Percentiles rank a stretch among this genome's conserved stretches.
Conservation (phyloP, 2,888 invertebrate species). For the Sthenelais limicola region DNA sequence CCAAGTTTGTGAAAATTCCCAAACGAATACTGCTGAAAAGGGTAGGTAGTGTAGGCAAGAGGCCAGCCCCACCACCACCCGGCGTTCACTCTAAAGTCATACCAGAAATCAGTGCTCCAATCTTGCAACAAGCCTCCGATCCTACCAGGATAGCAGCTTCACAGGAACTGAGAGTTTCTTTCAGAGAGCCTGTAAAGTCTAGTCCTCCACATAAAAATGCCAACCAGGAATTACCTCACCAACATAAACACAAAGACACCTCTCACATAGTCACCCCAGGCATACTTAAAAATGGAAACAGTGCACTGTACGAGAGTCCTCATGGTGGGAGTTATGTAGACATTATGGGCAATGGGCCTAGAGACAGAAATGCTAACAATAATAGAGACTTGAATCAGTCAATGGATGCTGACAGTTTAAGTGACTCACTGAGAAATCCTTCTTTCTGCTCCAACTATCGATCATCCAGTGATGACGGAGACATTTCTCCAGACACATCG, state of each 20-base stretch:
- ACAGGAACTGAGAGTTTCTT: conserved; percentile 18
- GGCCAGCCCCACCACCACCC: conserved; percentile 19
- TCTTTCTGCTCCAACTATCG: too few species aligned
- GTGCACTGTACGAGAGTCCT: neutral
- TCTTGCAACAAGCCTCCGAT: conserved; percentile 17
- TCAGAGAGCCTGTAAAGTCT: conserved; percentile 27
- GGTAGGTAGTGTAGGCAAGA: conserved; percentile 12
- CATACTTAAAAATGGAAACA: neutral
- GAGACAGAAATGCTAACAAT: too few species aligned
- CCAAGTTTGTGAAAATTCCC: conserved; percentile 58
- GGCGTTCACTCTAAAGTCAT: neutral
- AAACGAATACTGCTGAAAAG: conserved; percentile 36
- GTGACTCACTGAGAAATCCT: too few species aligned
- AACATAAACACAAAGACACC: neutral
- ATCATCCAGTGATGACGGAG: too few species aligned
- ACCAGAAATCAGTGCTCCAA: conserved; percentile 23
- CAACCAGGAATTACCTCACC: too few species aligned
- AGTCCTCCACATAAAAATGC: neutral
- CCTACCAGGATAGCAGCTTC: conserved; percentile 25
- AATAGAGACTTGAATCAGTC: too few species aligned
- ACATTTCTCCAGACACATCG: too few species aligned
- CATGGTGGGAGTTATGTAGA: conserved; percentile 32
- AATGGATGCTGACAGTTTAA: too few species aligned
- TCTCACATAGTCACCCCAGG: conserved; percentile 7
- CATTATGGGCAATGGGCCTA: neutral